Conservation (phyloP, 2,888 invertebrate species). For the Pediacus dermestoides region DNA sequence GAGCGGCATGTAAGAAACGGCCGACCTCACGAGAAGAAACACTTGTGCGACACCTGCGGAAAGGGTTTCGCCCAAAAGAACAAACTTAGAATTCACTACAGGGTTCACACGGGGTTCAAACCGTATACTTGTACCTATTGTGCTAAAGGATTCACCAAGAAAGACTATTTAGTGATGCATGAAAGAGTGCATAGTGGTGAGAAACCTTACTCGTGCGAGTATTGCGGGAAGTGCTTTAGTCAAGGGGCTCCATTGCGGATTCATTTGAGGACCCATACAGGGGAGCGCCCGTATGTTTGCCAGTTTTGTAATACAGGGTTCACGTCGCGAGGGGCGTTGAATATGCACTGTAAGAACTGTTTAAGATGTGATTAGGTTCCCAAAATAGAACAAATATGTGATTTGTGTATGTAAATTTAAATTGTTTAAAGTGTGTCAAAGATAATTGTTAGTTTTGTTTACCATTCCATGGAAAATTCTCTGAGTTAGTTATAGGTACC, state of each 20-base stretch:
- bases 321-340: constrained; percentile 26
- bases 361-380: too few relatives aligned
- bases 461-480: too few relatives aligned
- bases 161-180: constrained; percentile 33
- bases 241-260: constrained; percentile 30
- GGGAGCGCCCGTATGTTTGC: constrained; percentile 33
- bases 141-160: constrained; percentile 34
- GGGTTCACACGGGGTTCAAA: constrained; percentile 37
- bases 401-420: too few relatives aligned
- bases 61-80: constrained; percentile 41
- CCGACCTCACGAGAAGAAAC: constrained; percentile 35
- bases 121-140: constrained; percentile 37
- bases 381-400: too few relatives aligned
- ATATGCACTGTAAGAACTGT: constrained; percentile 19
- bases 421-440: too few relatives aligned
- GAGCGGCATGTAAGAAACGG: constrained; percentile 38
- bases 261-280: constrained; percentile 32
- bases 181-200: constrained; percentile 38
- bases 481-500: too few relatives aligned
- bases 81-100: constrained; percentile 38
- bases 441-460: too few relatives aligned
- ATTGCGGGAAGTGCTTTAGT: constrained; percentile 35
- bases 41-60: constrained; percentile 43
- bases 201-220: constrained; percentile 35
- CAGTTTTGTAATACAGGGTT: constrained; percentile 28